Evolutionary conservation across 2,797 vertebrate species (phyloP).

Genomic region (Okamejei kenojei): DNA sequence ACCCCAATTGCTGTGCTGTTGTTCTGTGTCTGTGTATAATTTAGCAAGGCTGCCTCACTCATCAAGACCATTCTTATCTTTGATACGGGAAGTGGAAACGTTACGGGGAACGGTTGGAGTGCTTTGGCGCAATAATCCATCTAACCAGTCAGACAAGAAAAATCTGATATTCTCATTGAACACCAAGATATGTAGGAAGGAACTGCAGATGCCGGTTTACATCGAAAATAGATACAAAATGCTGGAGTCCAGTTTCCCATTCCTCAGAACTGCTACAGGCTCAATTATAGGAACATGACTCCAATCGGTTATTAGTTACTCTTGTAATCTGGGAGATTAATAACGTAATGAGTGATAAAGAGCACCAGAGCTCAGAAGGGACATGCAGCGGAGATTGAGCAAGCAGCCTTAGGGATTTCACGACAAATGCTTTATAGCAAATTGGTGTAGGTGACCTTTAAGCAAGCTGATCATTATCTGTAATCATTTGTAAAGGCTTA

Average conservation of each 20-base stretch:
- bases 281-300: not conserved
- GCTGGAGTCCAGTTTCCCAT: not conserved
- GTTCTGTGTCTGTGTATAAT: no score
- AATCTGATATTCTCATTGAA: not conserved
- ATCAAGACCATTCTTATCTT: not conserved
- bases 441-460: not conserved
- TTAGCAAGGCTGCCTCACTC: not conserved
- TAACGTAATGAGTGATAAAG: not conserved
- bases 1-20: no score
- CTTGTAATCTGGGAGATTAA: constrained; percentile 17
- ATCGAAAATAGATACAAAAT: no score
- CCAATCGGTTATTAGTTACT: not conserved
- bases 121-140: not conserved
- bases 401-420: not conserved
- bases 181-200: not conserved
- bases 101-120: not conserved
- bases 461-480: not conserved
- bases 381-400: not conserved
- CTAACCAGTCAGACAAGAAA: no score
- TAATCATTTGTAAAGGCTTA: not conserved
- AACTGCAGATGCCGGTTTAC: no score
- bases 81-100: not conserved
- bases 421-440: not conserved
- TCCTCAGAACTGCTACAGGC: not conserved
- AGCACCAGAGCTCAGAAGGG: not conserved